Conservation (phyloP, 35 echinoderm and acorn worm genomes). For the Apostichopus parvimensis region DNA sequence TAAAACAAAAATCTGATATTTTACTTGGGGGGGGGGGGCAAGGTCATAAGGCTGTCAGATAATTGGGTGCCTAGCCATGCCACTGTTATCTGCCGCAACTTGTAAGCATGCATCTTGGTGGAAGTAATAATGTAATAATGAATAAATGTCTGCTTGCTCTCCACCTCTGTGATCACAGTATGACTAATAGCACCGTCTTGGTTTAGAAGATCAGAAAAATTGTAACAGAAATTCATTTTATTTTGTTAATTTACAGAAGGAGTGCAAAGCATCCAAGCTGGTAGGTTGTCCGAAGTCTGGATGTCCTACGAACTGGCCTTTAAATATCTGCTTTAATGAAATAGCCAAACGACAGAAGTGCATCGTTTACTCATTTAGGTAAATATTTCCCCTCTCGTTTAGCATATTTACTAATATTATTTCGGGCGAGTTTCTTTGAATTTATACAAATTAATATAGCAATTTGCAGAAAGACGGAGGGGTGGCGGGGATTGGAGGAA, state of each 20-base stretch:
- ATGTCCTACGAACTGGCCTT: slow-evolving; percentile 38
- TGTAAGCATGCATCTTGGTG: too few species aligned
- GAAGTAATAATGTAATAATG: too few species aligned
- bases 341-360: slow-evolving; percentile 5
- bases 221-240: neutral
- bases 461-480: neutral
- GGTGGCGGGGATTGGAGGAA: neutral
- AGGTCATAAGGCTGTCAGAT: too few species aligned
- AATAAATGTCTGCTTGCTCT: too few species aligned
- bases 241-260: slow-evolving; percentile 20
- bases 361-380: slow-evolving; percentile 48
- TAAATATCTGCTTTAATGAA: slow-evolving; percentile 36
- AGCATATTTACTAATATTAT: too few species aligned
- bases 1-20: too few species aligned
- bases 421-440: too few species aligned
- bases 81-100: too few species aligned
- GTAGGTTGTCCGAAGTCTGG: slow-evolving; percentile 12
- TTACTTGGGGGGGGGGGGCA: too few species aligned
- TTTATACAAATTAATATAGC: neutral
- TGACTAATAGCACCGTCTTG: neutral
- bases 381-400: neutral
- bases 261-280: neutral
- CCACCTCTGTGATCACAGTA: neutral
- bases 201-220: neutral
- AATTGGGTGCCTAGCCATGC: too few species aligned